Percentiles rank a stretch among this genome's conserved stretches.
Evolutionary conservation across 2,888 invertebrate genomes (phyloP).

Genomic region (Merodon equestris): DNA sequence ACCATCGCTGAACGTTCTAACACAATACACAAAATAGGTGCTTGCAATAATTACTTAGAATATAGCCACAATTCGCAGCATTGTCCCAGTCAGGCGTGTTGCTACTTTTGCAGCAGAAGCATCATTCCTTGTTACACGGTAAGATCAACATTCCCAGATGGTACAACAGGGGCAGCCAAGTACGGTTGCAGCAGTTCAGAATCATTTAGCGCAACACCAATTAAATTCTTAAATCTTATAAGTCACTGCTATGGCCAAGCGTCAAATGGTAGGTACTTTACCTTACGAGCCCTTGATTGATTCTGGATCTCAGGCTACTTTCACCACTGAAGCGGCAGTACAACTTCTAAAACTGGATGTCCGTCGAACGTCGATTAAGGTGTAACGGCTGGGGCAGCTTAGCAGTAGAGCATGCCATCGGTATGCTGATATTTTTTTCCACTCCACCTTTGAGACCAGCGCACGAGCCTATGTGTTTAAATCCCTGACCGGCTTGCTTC

Average conservation of each 20-base stretch:
- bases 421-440: constrained; percentile 4
- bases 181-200: background rate
- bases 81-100: background rate
- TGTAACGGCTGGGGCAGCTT: constrained; percentile 24
- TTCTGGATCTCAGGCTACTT: constrained; percentile 5
- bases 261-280: background rate
- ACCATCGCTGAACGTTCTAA: background rate
- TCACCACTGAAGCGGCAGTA: constrained; percentile 11
- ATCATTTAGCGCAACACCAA: background rate
- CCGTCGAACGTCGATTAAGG: background rate
- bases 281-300: background rate
- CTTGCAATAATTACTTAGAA: background rate
- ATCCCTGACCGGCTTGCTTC: constrained; percentile 21
- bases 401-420: constrained; percentile 18
- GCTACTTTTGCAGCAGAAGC: constrained; percentile 16
- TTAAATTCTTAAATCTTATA: background rate
- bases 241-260: background rate
- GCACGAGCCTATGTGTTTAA: constrained; percentile 2
- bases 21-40: background rate
- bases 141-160: background rate
- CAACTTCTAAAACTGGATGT: background rate
- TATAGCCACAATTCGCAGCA: background rate
- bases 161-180: too few species aligned
- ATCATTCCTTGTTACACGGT: background rate
- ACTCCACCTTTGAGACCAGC: background rate